These are phyloP conservation scores for Serinus canaria DNA, from an alignment of 2,113 vertebrate genomes.

Conservation along the genomic window DNA sequence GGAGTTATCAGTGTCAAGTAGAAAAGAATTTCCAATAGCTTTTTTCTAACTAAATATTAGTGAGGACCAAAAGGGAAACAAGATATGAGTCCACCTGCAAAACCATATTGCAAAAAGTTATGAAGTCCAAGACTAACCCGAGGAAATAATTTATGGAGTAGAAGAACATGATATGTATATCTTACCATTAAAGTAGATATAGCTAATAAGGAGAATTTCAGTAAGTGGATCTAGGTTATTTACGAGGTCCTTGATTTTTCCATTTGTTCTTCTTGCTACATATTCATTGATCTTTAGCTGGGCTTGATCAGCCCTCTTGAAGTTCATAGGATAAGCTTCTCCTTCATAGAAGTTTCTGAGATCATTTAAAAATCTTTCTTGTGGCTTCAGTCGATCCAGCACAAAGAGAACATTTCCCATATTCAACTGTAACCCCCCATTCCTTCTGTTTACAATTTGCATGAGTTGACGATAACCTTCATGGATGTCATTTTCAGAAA, in stretches of 20 bases:
- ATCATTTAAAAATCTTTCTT: slow-evolving; percentile 64
- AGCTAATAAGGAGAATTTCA: slow-evolving; percentile 83
- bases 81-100: background rate
- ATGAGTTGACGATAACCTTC: slow-evolving; percentile 76
- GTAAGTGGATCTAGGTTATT: slow-evolving; percentile 71
- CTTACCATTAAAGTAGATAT: slow-evolving; percentile 80
- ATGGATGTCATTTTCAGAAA: slow-evolving; percentile 68
- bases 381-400: slow-evolving; percentile 62
- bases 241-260: slow-evolving; percentile 79
- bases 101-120: background rate
- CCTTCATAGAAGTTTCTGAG: slow-evolving; percentile 69
- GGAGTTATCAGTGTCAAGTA: background rate
- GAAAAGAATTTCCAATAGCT: background rate
- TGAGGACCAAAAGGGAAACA: background rate
- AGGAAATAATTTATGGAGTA: background rate
- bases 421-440: slow-evolving; percentile 66
- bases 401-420: slow-evolving; percentile 76
- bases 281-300: slow-evolving; percentile 74
- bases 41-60: background rate
- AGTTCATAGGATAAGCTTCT: slow-evolving; percentile 77
- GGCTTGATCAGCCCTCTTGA: slow-evolving; percentile 69
- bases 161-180: background rate
- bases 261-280: slow-evolving; percentile 77
- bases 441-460: slow-evolving; percentile 67
- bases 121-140: background rate